Conservation (phyloP, 2,888 invertebrate species). For the Apotomis capreana region DNA sequence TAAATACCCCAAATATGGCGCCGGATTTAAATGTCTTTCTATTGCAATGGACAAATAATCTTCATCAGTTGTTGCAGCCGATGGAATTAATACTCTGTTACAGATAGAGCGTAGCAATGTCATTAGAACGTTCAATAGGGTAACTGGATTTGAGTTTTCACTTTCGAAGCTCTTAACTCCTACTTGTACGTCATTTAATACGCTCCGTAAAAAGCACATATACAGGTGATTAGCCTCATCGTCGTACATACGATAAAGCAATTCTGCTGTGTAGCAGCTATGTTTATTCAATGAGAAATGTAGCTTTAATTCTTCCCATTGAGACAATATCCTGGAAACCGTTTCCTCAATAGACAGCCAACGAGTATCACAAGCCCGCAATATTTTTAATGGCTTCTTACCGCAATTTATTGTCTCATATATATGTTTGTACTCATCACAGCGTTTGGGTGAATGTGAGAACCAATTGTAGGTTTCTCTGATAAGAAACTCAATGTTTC, state of each 20-base stretch:
- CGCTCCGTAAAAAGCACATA: slow-evolving; percentile 35
- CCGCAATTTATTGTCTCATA: slow-evolving; percentile 44
- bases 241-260: slow-evolving; percentile 44
- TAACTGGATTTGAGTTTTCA: slow-evolving; percentile 41
- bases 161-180: slow-evolving; percentile 42
- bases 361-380: too few relatives aligned
- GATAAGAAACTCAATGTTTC: slow-evolving; percentile 52
- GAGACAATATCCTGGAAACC: too few relatives aligned
- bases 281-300: too few relatives aligned
- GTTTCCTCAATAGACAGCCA: too few relatives aligned
- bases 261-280: slow-evolving; percentile 48
- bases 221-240: slow-evolving; percentile 43
- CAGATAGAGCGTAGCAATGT: slow-evolving; percentile 46
- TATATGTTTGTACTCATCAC: slow-evolving; percentile 47
- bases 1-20: slow-evolving; percentile 44
- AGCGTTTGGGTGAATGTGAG: slow-evolving; percentile 47
- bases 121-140: slow-evolving; percentile 17
- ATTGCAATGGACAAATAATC: slow-evolving; percentile 43
- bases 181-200: slow-evolving; percentile 43
- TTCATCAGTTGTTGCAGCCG: slow-evolving; percentile 44
- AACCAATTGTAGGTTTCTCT: slow-evolving; percentile 57
- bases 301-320: too few relatives aligned
- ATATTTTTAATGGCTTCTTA: too few relatives aligned
- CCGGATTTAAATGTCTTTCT: slow-evolving; percentile 42
- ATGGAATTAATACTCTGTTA: slow-evolving; percentile 38